Evolutionary conservation across 1,140 invertebrate genomes (phyloP), one percentile per base, ranked within the genome.

Genomic region (Ooceraea biroi): DNA sequence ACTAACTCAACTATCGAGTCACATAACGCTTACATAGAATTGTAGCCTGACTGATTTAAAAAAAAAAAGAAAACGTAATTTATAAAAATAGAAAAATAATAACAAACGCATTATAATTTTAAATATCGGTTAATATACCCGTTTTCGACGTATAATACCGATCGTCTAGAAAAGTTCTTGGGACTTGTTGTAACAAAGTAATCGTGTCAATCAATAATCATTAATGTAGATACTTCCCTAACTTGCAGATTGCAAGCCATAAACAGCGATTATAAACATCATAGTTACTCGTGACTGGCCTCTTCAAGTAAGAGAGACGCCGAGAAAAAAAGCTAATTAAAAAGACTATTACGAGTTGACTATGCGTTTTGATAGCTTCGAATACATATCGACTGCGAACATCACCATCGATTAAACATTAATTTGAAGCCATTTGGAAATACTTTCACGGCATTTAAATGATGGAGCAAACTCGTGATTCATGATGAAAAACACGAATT

Each of bases 101-200:
- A 82, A 82, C 66, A 82, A 74, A 55, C 44, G 60, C 69, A 44
- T 82, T 74, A 74, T 74, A 72, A 74, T 30, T 74, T 82, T 61
- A 61, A 72, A 74, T 72, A 82, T 69, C 69, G 69, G 36, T 57
- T 50, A 71, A 80, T 65, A 69, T 52, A 68, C 69, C 50, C 69
- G 50, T 80, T 44, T 30, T 78, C 22, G 36, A 65, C 44, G n/a
- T 76, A 80, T 69, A 80, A 80, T 80, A 80, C 76, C 69, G 65
- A 58, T 71, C 8, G 36, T 80, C 25, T 55, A 71, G 17, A 69
- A 80, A 69, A 80, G 65, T 65, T 80, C 52, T 36, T 30, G 19
- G 27, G 36, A 78, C 46, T 77, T 69, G 17, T 63, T 57, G 14
- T 19, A 71, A 69, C 36, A 69, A 80, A 69, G 52, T 44, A 22